Conservation (phyloP, 2,797 vertebrate genomes). For the Gambusia yucatana region DNA sequence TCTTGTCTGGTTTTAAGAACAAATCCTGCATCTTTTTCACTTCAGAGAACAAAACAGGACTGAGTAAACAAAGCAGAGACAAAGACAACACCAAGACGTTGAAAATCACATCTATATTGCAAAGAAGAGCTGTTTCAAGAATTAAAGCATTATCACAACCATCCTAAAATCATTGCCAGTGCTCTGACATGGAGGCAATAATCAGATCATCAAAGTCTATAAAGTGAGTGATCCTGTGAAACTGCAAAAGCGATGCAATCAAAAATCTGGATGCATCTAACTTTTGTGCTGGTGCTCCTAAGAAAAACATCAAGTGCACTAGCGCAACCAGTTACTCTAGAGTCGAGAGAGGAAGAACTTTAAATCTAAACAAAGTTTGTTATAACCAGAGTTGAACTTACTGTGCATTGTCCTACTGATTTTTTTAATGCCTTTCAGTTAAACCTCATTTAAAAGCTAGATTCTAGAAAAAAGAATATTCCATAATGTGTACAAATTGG, state of each 20-base stretch:
- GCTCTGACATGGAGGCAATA: background rate
- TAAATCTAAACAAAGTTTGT: background rate
- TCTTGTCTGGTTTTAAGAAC: background rate
- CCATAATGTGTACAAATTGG: background rate
- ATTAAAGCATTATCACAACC: background rate
- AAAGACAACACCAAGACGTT: background rate
- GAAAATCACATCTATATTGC: background rate
- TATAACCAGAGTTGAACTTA: background rate
- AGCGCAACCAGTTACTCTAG: background rate
- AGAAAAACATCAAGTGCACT: background rate
- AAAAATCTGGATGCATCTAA: background rate
- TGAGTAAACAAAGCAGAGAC: background rate
- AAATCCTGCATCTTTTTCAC: background rate
- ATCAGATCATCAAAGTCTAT: background rate
- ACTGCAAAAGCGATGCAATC: background rate
- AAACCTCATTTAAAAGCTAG: background rate
- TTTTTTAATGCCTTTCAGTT: background rate
- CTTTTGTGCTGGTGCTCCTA: background rate
- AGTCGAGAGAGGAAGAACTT: background rate
- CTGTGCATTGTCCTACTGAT: background rate
- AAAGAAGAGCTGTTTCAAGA: background rate
- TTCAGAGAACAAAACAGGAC: background rate
- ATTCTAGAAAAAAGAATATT: background rate
- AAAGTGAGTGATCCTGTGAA: background rate
- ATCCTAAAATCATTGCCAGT: background rate